phyloP scores from a whole-genome alignment of 1,140 invertebrate genomes.

The Vanessa tameamea region DNA sequence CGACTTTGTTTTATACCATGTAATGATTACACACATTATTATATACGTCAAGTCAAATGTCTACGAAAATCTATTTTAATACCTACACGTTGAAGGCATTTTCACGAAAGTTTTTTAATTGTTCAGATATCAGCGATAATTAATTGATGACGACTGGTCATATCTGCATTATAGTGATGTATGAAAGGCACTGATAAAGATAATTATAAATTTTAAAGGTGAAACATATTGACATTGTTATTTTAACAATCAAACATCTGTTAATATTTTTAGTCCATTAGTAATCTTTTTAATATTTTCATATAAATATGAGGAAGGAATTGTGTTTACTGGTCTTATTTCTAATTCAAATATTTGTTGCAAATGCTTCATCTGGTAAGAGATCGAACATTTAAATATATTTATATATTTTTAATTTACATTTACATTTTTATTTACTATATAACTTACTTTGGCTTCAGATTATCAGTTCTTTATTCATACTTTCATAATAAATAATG shows the following conservation, averaged over 20 bases:
- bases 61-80: not conserved
- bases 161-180: not conserved
- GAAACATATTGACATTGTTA: not conserved
- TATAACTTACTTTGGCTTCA: too few relatives aligned
- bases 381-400: not conserved
- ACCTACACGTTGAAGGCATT: too few relatives aligned
- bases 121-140: too few relatives aligned
- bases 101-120: too few relatives aligned
- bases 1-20: too few relatives aligned
- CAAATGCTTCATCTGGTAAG: not conserved
- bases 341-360: not conserved
- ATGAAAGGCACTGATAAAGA: not conserved
- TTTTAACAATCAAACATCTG: not conserved
- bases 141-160: too few relatives aligned
- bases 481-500: not conserved
- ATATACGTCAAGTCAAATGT: too few relatives aligned
- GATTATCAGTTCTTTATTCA: too few relatives aligned
- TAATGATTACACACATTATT: too few relatives aligned
- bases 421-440: too few relatives aligned
- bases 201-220: not conserved
- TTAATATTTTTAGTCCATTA: not conserved
- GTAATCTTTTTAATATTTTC: not conserved
- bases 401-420: too few relatives aligned
- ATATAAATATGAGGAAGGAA: not conserved
- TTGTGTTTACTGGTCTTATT: not conserved